Base-by-base conservation (phyloP, 2,797 vertebrate species). In the Pipistrellus kuhlii region DNA sequence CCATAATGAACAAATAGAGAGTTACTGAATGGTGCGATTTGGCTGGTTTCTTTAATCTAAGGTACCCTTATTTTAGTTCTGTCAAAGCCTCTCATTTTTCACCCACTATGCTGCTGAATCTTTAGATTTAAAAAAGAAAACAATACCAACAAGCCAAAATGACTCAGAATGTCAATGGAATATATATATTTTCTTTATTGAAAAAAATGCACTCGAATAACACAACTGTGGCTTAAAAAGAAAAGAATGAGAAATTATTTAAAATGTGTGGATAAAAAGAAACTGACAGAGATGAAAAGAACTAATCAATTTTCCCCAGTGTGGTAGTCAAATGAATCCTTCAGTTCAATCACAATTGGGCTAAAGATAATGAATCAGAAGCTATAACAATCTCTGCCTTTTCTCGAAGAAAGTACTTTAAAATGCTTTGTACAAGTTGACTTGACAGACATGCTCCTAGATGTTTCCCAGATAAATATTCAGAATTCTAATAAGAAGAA, bases 121-220 rank as follows among this genome's bases (percentile, higher is more conserved):
- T 93, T 94, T 91, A 86, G 64, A 93, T 94, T 77, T 93, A 84
- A 93, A 91, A 81, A 89, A 62, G 59, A 62, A 92, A 71, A 81
- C 86, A 95, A 91, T 73, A 73, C 38, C 93, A 96, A 95, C 20
- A 97, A 97, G 94, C 88, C 15, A 92, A 97, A 97, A 96, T 35
- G 82, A 95, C 51, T 95, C 90, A 86, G 30, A 90, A 32, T 73
- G 51, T 5, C 82, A 80, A 72, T 96, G 62, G 77, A 38, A 90
- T 96, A 51, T 91, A 90, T 96, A 51, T 91, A 91, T 97, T 96
- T 97, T 51, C 85, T 98, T 98, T 98, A 98, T 98, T 98, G 96
- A 91, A 95, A 96, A 98, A 96, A 97, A 90, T 57, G 59, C 62
- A 96, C 93, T 98, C 51, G 94, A 96, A 88, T 86, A 97, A 96